Evolutionary conservation across 2,888 invertebrate genomes (phyloP).

Genomic region (Agriopis leucophaearia): DNA sequence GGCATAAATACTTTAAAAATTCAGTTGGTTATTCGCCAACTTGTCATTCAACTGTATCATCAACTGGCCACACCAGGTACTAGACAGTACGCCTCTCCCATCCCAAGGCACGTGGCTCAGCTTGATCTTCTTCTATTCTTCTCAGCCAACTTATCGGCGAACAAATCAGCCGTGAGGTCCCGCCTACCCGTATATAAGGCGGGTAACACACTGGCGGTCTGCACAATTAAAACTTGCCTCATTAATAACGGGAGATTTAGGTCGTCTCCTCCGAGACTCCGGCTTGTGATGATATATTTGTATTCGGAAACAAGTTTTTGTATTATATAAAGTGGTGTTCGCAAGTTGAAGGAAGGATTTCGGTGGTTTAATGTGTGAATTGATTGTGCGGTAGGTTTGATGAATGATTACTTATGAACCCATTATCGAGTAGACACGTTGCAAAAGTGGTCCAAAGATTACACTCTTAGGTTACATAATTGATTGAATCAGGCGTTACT

Average conservation of each 20-base stretch:
- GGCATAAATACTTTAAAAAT: too few relatives aligned
- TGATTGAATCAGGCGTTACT: too few relatives aligned
- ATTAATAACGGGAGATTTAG: constrained; percentile 74
- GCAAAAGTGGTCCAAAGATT: too few relatives aligned
- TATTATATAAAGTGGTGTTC: constrained; percentile 47
- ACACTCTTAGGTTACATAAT: too few relatives aligned
- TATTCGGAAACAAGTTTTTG: constrained; percentile 53
- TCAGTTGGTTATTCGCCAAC: too few relatives aligned
- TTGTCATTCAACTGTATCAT: too few relatives aligned
- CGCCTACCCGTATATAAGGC: constrained; percentile 39
- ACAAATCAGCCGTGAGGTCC: constrained; percentile 19
- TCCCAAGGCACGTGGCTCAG: not conserved
- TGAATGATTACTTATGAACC: not conserved
- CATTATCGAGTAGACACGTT: not conserved
- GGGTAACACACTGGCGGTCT: constrained; percentile 51
- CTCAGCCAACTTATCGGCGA: not conserved
- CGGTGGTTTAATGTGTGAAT: constrained; percentile 30
- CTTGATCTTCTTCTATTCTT: not conserved
- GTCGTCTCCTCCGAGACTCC: constrained; percentile 54
- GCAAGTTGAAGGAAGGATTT: constrained; percentile 26
- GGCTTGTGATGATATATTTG: constrained; percentile 52
- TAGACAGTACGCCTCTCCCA: not conserved
- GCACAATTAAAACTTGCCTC: constrained; percentile 76
- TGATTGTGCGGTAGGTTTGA: constrained; percentile 17
- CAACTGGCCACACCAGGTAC: too few relatives aligned